Conservation (phyloP, 2,113 vertebrate species). For the Leiothrix lutea region DNA sequence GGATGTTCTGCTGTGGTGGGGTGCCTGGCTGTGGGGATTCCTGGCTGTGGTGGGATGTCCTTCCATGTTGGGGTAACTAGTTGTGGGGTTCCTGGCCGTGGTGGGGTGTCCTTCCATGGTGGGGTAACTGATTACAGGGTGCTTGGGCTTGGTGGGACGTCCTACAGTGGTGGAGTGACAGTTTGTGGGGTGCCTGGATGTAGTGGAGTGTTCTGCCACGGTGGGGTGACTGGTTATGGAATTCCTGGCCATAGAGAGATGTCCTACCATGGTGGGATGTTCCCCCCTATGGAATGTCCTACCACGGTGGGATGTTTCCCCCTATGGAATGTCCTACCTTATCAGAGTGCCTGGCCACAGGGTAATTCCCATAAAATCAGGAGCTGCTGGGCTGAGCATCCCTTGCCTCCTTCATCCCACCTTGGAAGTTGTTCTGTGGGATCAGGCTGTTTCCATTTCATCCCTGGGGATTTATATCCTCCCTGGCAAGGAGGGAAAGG, state of each 20-base stretch:
- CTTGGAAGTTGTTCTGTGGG: background rate
- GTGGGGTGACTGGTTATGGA: fast-evolving
- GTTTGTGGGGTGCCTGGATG: fast-evolving
- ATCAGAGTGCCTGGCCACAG: fast-evolving
- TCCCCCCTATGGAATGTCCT: background rate
- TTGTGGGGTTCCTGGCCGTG: fast-evolving
- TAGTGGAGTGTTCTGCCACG: fast-evolving
- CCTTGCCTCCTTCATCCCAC: background rate
- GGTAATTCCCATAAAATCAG: background rate
- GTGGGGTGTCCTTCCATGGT: fast-evolving
- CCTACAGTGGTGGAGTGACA: fast-evolving
- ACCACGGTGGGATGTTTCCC: fast-evolving
- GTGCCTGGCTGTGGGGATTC: fast-evolving
- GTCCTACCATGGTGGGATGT: background rate
- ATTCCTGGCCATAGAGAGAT: background rate
- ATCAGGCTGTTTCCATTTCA: background rate
- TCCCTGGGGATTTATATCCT: background rate
- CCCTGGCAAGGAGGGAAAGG: background rate
- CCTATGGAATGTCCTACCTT: background rate
- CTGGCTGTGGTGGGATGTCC: fast-evolving
- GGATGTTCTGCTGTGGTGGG: background rate
- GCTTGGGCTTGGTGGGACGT: fast-evolving
- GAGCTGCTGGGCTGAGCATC: background rate
- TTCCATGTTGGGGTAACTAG: fast-evolving
- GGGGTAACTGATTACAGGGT: fast-evolving